Base-by-base conservation (phyloP, 2,113 vertebrate species). In the Ailurus styani region DNA sequence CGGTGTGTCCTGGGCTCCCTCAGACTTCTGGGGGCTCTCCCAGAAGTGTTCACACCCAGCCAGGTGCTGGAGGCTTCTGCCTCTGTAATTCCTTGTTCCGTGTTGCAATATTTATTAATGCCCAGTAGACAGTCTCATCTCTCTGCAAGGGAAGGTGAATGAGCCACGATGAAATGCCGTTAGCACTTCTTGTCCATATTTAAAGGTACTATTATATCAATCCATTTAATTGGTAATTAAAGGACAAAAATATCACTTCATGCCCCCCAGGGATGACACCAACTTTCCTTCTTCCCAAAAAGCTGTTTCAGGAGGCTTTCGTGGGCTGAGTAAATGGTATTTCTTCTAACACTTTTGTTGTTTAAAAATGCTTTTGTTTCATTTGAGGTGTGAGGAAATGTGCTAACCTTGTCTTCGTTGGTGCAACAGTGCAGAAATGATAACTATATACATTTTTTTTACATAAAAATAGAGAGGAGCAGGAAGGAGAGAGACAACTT, bases 391-490 rank as follows among this genome's bases (percentile, higher is more conserved):
- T 98, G 97, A 98, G 97, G 77, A 98, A 96, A 98, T 98, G 98
- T 98, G 97, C 98, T 99, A 98, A 98, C 98, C 98, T 98, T 99
- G 98, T 99, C 99, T 99, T 96, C 86, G 84, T 87, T 96, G 94
- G 98, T 98, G 98, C 98, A 98, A 85, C 45, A 96, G 98, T 98
- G 98, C 98, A 99, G 98, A 99, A 99, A 98, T 98, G 98, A 98
- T 98, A 98, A 98, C 97, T 98, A 98, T 98, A 98, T 99, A 98
- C 98, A 98, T 98, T 96, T 97, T 98, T 98, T 98, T 98, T 87
- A 87, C 91, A 97, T 96, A 98, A 98, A 99, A 98, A 98, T 97
- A 98, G 60, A 85, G 95, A 85, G 78, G n/a, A 57, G 47, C 87
- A 94, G 52, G 47, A 90, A 93, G 96, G 95, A 98, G 97, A 98